Base-by-base conservation (phyloP, 1,140 invertebrate species). In the Armadillidium nasatum region DNA sequence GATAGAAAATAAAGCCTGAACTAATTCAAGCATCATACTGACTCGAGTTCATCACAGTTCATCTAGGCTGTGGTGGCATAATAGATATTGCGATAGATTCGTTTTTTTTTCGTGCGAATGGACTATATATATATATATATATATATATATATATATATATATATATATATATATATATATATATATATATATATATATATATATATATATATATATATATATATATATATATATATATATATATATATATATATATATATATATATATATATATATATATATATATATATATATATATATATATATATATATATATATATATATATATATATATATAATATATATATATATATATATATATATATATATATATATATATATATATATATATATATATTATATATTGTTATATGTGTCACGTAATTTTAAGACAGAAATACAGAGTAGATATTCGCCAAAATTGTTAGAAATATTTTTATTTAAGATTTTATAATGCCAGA, bases 151-250 rank as follows among this genome's bases (percentile, higher is more conserved):
- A 50, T 69, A 69, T 69, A 69, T 69, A 69, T 23, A 69, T 69
- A 69, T 69, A 69, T 69, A 69, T 69, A 23, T 69, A 69, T 69
- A 69, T 69, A 69, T 69, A 69, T 69, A 69, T 69, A 69, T 69
- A 69, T 69, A 69, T 69, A 69, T 19, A 23, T 21, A 69, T 21
- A 69, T 69, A 23, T 69, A 69, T 69, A 69, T 69, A 69, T 69
- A 69, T 69, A 69, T 50, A 50, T 50, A 50, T 50, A 50, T 50
- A 50, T 50, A 50, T 50, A 50, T 50, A 50, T 50, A 50, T 50
- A 50, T 50, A 50, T 50, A 50, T 50, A 50, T 50, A 50, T 50
- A 50, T 50, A 50, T 50, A 50, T 15, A 50, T 15, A 50, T 15
- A 50, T 50, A 50, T 50, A 50, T 50, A 50, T 50, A 50, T 50